Conservation (phyloP, 1,140 invertebrate species). For the Caerostris darwini region DNA sequence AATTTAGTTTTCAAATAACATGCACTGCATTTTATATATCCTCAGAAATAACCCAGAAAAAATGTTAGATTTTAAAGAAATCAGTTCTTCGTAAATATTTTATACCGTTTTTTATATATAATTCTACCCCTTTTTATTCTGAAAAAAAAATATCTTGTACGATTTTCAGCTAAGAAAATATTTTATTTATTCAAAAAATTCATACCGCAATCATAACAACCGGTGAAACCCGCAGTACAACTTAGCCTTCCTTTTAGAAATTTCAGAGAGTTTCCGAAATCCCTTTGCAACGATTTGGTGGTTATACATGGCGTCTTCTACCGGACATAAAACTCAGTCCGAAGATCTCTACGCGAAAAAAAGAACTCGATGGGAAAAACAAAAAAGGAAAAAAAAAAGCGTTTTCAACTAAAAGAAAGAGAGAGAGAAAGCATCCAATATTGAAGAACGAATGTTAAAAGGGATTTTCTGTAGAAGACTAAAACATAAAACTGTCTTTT, state of each 20-base stretch:
- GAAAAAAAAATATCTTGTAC: background rate
- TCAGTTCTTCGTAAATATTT: no score
- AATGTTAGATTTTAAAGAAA: no score
- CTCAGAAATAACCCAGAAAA: no score
- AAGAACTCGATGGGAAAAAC: background rate
- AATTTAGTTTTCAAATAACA: no score
- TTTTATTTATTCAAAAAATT: background rate
- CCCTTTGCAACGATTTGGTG: slow-evolving; percentile 9
- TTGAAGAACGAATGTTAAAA: slow-evolving; percentile 29
- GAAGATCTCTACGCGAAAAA: background rate
- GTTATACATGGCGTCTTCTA: background rate
- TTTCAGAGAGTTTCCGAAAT: background rate
- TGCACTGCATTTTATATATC: no score
- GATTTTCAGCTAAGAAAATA: background rate
- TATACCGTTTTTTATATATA: no score
- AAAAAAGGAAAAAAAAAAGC: background rate
- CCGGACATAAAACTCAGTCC: no score
- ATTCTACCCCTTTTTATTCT: no score
- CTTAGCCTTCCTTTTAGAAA: background rate
- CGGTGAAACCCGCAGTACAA: background rate
- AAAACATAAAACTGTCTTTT: slow-evolving; percentile 37
- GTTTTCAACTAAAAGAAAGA: background rate
- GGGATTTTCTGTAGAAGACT: slow-evolving; percentile 31
- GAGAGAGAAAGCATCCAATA: background rate
- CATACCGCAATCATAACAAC: background rate